A percentile compares a stretch with the other conserved stretches of the same genome.
phyloP scores from a whole-genome alignment of 2,888 invertebrate species.

The Ormyrus labotus region DNA sequence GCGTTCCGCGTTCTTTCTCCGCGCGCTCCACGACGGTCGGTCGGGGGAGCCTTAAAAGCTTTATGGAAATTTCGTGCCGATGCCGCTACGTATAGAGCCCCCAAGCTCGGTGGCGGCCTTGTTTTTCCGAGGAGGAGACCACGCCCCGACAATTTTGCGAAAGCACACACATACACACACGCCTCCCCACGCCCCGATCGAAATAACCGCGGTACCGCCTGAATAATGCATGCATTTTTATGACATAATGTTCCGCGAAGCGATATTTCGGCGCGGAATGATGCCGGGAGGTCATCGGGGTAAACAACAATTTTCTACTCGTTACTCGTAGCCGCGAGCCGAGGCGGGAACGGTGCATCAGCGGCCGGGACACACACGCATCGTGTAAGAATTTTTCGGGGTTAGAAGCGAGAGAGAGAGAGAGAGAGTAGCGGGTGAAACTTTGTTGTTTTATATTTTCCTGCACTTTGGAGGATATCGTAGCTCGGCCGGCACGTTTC shows the following conservation, averaged over 20 bases:
- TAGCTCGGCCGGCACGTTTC: too few species aligned
- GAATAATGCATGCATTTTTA: slow-evolving; percentile 33
- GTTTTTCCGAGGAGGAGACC: neutral
- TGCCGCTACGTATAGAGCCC: neutral
- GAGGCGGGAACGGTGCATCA: neutral
- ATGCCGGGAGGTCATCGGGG: neutral
- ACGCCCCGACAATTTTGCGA: slow-evolving; percentile 11
- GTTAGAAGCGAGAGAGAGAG: too few species aligned
- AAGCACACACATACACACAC: neutral
- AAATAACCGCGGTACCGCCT: neutral
- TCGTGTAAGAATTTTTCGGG: too few species aligned
- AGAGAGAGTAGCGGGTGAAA: too few species aligned
- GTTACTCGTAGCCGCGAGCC: neutral
- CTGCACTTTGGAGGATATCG: too few species aligned
- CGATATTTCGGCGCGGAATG: neutral
- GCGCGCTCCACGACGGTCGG: too few species aligned
- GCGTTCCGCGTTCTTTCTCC: too few species aligned
- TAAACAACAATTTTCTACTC: slow-evolving; percentile 39
- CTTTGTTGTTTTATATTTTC: too few species aligned
- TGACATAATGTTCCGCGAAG: slow-evolving; percentile 18
- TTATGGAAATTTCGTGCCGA: slow-evolving; percentile 18
- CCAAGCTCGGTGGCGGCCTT: neutral
- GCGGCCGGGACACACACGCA: neutral
- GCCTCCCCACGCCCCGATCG: neutral
- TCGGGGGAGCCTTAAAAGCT: neutral